Base-by-base conservation (phyloP, 2,113 vertebrate species). In the Thermophis baileyi region DNA sequence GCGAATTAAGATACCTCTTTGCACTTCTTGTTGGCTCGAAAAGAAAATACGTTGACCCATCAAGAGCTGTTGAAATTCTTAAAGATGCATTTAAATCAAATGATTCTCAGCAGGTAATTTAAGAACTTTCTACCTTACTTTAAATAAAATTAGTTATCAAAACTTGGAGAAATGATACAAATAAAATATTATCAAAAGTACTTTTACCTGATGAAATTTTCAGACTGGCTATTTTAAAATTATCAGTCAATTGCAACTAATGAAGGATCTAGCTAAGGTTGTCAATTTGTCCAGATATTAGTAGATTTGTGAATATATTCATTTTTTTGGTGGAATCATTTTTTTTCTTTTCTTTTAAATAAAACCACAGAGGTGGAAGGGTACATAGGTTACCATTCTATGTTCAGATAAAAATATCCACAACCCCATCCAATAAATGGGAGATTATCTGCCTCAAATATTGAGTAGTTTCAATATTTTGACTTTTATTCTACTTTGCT, bases 71-170 rank as follows among this genome's bases (percentile, higher is more conserved):
- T 95, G 99, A 99, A 97, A 99, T 99, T 93, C 99, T 99, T 95
- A 99, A 99, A 97, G 99, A 99, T 90, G 99, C 99, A 95, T 99
- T 99, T 96, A 99, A 99, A 96, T 99, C 99, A 93, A 99, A 98
- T 96, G 99, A 99, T 93, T 99, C 98, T 0, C 99, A 99, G 93
- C 99, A 99, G 99, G 99, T 99, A 98, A 97, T 89, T 50, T 94
- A 89, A 16, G 0, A 92, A 1, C 30, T 12, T 50, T 89, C 22
- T 88, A 44, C 94, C 94, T 92, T 10, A n/a, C 1, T 92, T 30
- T 89, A 55, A 14, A 74, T 94, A 50, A 3, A 87, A 88, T 60
- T 50, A 25, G 40, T 14, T 35, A 74, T 90, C 22, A 44, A 63
- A 87, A 51, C 44, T 25, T 92, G 86, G 63, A n/a, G 24, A 51